Evolutionary conservation across 2,888 invertebrate species (phyloP).

Genomic region (Strigamia maritima): DNA sequence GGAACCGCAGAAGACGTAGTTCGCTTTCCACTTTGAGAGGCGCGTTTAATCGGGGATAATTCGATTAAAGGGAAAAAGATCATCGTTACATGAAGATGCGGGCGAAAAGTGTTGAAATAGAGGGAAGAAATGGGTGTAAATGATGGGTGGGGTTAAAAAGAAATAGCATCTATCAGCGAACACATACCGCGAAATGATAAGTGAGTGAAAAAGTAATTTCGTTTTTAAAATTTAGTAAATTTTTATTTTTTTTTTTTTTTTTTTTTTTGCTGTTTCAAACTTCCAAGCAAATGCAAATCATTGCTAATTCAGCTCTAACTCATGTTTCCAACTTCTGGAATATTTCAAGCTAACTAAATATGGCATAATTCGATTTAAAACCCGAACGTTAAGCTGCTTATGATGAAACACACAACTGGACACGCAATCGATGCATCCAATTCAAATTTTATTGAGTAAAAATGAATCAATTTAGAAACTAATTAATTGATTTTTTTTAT

Average conservation of each 20-base stretch:
- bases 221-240: not conserved
- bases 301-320: no score
- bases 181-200: not conserved
- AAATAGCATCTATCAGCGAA: not conserved
- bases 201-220: not conserved
- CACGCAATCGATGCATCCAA: not conserved
- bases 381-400: not conserved
- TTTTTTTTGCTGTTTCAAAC: not conserved
- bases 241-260: not conserved
- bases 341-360: not conserved
- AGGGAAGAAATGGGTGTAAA: not conserved
- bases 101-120: not conserved
- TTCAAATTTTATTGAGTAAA: not conserved
- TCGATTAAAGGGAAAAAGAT: constrained; percentile 17
- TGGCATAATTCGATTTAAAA: not conserved
- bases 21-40: not conserved
- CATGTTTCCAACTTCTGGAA: not conserved
- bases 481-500: no score
- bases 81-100: not conserved
- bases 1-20: not conserved
- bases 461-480: no score
- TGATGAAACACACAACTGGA: not conserved
- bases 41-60: not conserved
- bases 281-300: no score
- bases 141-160: not conserved